Evolutionary conservation across 2,888 invertebrate genomes (phyloP).

Genomic region (Trachelus stipa): DNA sequence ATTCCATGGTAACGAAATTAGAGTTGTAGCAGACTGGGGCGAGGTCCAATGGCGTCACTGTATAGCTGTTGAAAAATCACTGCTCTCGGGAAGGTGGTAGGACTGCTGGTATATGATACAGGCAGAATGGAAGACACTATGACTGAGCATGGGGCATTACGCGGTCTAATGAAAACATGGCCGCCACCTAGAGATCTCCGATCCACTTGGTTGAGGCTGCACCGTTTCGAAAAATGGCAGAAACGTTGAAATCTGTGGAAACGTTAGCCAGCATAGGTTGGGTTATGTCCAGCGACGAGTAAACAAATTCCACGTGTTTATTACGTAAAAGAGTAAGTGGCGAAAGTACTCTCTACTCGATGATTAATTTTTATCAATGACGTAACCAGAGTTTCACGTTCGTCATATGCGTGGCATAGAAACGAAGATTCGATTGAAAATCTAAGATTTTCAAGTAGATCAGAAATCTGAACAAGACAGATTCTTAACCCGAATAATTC

Average conservation of each 20-base stretch:
- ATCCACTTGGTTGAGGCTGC: constrained; percentile 25
- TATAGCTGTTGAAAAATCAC: constrained; percentile 55
- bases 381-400: not conserved
- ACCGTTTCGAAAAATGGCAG: constrained; percentile 25
- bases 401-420: not conserved
- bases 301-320: not conserved
- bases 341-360: not conserved
- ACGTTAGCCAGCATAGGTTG: not conserved
- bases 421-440: not conserved
- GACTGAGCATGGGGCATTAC: constrained; percentile 62
- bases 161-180: constrained; percentile 63
- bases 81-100: constrained; percentile 49
- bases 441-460: not conserved
- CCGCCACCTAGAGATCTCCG: constrained; percentile 44
- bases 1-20: constrained; percentile 50
- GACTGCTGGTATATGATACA: constrained; percentile 32
- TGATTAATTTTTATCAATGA: not conserved
- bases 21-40: constrained; percentile 49
- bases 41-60: constrained; percentile 35
- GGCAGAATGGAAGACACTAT: constrained; percentile 44
- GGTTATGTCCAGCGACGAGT: not conserved
- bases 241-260: not conserved
- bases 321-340: not conserved
- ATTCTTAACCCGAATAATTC: constrained; percentile 9
- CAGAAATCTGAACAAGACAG: constrained; percentile 11